Evolutionary conservation across 1,140 invertebrate species (phyloP).

Genomic region (Tribolium castaneum): DNA sequence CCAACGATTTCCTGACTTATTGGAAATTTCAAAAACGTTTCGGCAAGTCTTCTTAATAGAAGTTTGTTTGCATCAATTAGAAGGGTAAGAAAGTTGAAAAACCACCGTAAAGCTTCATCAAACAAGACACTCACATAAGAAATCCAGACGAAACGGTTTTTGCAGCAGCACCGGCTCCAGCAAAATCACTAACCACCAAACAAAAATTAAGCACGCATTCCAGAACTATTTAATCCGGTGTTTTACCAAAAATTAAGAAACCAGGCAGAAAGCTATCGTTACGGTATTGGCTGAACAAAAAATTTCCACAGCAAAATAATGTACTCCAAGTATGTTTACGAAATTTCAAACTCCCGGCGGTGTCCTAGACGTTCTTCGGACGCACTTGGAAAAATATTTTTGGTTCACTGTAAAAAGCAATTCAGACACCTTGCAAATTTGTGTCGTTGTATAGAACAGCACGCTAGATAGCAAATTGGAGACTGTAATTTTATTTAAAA

Average conservation of each 20-base stretch:
- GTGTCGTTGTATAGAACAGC: conserved; percentile 25
- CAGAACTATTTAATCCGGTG: conserved; percentile 7
- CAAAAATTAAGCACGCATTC: conserved; percentile 24
- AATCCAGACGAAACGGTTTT: conserved; percentile 15
- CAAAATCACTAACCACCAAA: conserved; percentile 38
- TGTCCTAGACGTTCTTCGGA: conserved; percentile 20
- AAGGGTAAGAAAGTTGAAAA: neutral
- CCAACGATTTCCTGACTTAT: neutral
- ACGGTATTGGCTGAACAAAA: neutral
- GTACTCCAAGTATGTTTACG: neutral
- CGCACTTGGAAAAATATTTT: conserved; percentile 5
- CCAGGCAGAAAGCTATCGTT: neutral
- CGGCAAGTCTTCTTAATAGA: neutral
- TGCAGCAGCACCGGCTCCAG: conserved; percentile 27
- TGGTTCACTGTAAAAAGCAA: conserved; percentile 6
- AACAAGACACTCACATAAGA: conserved; percentile 29
- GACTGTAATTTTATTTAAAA: conserved; percentile 21
- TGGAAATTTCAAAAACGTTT: neutral
- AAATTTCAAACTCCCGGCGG: conserved; percentile 4
- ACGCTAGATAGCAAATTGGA: conserved; percentile 11
- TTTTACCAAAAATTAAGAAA: conserved; percentile 32
- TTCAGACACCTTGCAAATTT: conserved; percentile 25
- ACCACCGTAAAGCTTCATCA: neutral
- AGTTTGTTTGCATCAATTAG: neutral
- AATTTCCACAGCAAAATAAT: neutral